Evolutionary conservation across 2,888 invertebrate species (phyloP).

Genomic region (Heteromyza rotundicornis): DNA sequence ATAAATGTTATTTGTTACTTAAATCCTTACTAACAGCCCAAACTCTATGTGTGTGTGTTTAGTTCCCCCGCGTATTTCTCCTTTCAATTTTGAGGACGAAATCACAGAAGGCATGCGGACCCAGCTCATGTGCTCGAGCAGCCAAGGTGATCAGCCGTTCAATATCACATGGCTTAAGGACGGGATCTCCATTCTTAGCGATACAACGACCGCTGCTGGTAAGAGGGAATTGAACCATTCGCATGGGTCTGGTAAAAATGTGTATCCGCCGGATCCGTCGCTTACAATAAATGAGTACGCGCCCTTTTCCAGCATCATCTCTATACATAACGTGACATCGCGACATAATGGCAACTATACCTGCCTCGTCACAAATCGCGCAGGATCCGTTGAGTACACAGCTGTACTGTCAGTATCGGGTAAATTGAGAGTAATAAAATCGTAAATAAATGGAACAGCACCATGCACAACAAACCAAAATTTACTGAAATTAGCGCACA

Average conservation of each 20-base stretch:
- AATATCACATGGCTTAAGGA: slow-evolving; percentile 66
- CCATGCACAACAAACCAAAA: slow-evolving; percentile 1
- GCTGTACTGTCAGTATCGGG: slow-evolving; percentile 66
- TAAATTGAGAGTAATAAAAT: slow-evolving; percentile 48
- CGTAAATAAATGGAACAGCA: background rate
- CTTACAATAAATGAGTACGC: slow-evolving; percentile 66
- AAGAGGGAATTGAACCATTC: slow-evolving; percentile 18
- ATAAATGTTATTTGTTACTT: too few species aligned
- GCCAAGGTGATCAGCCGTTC: slow-evolving; percentile 67
- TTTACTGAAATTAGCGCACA: background rate
- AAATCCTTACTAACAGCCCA: slow-evolving; percentile 9
- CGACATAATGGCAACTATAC: slow-evolving; percentile 64
- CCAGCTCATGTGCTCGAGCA: slow-evolving; percentile 70
- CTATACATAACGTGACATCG: slow-evolving; percentile 63
- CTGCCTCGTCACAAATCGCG: slow-evolving; percentile 59
- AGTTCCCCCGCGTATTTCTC: slow-evolving; percentile 83
- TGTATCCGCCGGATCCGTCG: slow-evolving; percentile 47
- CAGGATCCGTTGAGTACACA: slow-evolving; percentile 65
- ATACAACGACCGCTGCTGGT: slow-evolving; percentile 23
- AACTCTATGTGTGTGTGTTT: slow-evolving; percentile 25
- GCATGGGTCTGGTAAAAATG: slow-evolving; percentile 18
- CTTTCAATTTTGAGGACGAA: slow-evolving; percentile 81
- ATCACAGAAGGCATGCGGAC: slow-evolving; percentile 81
- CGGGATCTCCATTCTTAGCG: slow-evolving; percentile 60
- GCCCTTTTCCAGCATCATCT: slow-evolving; percentile 65